Conservation (phyloP, 2,888 invertebrate genomes). For the Horisme vitalbata region DNA sequence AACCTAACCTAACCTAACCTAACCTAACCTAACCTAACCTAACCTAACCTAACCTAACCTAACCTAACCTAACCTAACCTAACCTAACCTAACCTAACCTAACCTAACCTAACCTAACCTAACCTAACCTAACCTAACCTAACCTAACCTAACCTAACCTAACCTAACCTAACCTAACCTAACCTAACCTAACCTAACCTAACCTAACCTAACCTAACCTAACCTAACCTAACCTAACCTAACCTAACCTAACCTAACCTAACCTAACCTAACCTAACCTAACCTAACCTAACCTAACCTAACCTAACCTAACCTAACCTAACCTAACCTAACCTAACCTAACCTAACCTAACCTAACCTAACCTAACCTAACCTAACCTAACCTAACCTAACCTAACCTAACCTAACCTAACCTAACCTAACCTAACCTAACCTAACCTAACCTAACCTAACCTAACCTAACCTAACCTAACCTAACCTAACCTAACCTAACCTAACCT, state of each 20-base stretch:
- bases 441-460: background rate
- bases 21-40: background rate
- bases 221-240: background rate
- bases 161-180: background rate
- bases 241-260: background rate
- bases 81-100: background rate
- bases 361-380: background rate
- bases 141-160: background rate
- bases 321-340: background rate
- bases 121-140: background rate
- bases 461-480: background rate
- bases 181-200: background rate
- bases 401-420: background rate
- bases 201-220: background rate
- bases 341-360: background rate
- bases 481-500: background rate
- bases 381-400: background rate
- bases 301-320: background rate
- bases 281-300: background rate
- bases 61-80: background rate
- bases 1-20: background rate
- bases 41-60: background rate
- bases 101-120: background rate
- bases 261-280: background rate
- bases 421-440: background rate